These are phyloP conservation scores for Dascillus cervinus DNA, from an alignment of 2,888 invertebrate genomes.

Conservation along the genomic window DNA sequence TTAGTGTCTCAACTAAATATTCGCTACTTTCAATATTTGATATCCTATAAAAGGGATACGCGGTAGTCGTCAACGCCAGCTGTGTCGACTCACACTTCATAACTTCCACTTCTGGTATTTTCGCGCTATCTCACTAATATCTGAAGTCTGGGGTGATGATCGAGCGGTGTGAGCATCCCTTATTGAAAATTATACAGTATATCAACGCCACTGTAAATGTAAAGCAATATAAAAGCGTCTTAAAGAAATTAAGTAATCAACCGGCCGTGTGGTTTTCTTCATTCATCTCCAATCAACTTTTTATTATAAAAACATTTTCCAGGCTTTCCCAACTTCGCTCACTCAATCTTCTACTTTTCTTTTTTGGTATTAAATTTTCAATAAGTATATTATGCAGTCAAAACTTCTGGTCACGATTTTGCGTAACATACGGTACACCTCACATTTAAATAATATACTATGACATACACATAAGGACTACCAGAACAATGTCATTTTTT, in stretches of 20 bases:
- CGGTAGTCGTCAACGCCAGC: conserved; percentile 38
- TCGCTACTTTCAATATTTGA: conserved; percentile 41
- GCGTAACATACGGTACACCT: conserved; percentile 39
- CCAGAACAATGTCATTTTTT: no score
- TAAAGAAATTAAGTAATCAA: conserved; percentile 22
- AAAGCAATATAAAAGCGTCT: conserved; percentile 16
- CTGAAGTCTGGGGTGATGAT: conserved; percentile 24
- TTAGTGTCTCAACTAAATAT: conserved; percentile 31
- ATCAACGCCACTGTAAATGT: conserved; percentile 17
- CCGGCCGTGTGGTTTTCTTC: conserved; percentile 17
- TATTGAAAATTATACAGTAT: conserved; percentile 29
- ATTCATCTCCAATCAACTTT: conserved; percentile 21
- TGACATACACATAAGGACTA: no score
- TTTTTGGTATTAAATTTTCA: conserved; percentile 32
- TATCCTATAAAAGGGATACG: conserved; percentile 29
- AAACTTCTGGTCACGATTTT: conserved; percentile 40
- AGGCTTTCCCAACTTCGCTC: conserved; percentile 10
- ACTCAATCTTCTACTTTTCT: conserved; percentile 9
- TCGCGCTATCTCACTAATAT: conserved; percentile 27
- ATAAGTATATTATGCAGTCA: conserved; percentile 40
- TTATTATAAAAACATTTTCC: conserved; percentile 12
- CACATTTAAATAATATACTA: conserved; percentile 42
- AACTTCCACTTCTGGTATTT: conserved; percentile 30
- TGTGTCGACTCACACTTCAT: conserved; percentile 42
- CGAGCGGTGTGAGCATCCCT: conserved; percentile 19